These are phyloP conservation scores for Polyodon spathula DNA, from an alignment of 2,113 vertebrate genomes.

Conservation along the genomic window DNA sequence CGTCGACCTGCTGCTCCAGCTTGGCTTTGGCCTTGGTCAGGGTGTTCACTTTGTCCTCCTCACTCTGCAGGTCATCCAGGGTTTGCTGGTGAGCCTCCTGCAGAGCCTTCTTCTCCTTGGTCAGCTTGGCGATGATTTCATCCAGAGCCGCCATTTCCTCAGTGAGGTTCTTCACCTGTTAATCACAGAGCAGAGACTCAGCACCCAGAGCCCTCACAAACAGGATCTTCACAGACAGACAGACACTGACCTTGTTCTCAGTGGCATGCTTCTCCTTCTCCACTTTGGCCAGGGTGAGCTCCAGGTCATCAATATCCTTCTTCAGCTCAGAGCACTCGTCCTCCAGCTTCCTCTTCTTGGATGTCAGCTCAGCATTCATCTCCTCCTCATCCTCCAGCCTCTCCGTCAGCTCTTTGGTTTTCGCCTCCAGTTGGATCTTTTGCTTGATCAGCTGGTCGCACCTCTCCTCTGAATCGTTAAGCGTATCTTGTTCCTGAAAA, in stretches of 20 bases:
- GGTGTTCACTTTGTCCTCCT: conserved; percentile 87
- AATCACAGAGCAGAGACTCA: conserved; percentile 57
- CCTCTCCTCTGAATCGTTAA: conserved; percentile 74
- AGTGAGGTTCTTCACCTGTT: conserved; percentile 82
- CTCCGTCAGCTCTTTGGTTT: conserved; percentile 72
- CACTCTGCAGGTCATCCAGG: conserved; percentile 85
- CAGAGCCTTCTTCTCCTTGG: conserved; percentile 86
- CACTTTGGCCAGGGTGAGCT: conserved; percentile 66
- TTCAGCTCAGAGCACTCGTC: conserved; percentile 70
- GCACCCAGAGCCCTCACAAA: conserved; percentile 48
- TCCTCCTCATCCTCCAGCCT: conserved; percentile 81
- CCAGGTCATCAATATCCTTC: conserved; percentile 63
- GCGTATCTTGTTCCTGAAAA: conserved; percentile 80
- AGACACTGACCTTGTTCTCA: conserved; percentile 53
- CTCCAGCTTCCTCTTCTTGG: conserved; percentile 86
- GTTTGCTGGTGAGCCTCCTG: conserved; percentile 90
- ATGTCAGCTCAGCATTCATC: conserved; percentile 79
- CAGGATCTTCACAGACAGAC: conserved; percentile 47
- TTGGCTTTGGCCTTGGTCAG: conserved; percentile 79
- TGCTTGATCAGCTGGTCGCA: conserved; percentile 82
- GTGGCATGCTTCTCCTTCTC: conserved; percentile 82
- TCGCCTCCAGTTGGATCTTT: conserved; percentile 82
- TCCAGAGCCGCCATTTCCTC: conserved; percentile 91
- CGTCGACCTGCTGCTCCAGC: conserved; percentile 85
- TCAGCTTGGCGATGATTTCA: conserved; percentile 76